Base-by-base conservation (phyloP, 2,888 invertebrate species). In the Willowsia nigromaculata region DNA sequence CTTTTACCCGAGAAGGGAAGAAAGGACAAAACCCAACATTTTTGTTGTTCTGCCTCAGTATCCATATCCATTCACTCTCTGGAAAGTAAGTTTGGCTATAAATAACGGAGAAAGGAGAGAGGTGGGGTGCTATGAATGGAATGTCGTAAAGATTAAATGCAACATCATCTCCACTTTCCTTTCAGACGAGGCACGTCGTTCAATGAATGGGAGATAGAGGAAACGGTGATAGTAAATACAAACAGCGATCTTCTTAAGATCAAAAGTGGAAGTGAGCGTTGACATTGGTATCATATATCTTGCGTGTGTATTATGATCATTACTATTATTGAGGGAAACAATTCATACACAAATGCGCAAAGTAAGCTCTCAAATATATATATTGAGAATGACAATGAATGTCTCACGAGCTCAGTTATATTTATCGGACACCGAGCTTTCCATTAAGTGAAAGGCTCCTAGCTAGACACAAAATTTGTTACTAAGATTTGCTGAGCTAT, bases 131-230 rank as follows among this genome's bases (percentile, higher is more conserved):
- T 25, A 40, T 22, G 80, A 80, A 80, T 56, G 80, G 80, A 80
- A 80, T 80, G 80, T 80, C 80, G 59, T 80, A 59, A 80, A 80
- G 80, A 80, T 80, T 76, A 76, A 76, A 76, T 53, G 50, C 53
- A 76, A 30, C 50, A 76, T 68, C 68, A 76, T 33, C 33, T 53
- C 53, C 30, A 53, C 30, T 53, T 30, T n/a, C 50, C 27, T 33
- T 27, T 27, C 13, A 27, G 30, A 22, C 37, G 40, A 33, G 50
- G 47, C 76, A 76, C 40, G 33, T 68, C 40, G n/a, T 33, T 65
- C n/a, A 33, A 68, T 68, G 68, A 68, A 68, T 40, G 22, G 22
- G 18, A 7, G 68, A 40, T 9, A n/a, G 65, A 68, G 6, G 50
- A 76, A 30, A 27, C 50, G 47, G 76, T 76, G 76, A 76, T 53